Evolutionary conservation across 2,797 vertebrate genomes (phyloP).

Genomic region (Ceryle rudis): DNA sequence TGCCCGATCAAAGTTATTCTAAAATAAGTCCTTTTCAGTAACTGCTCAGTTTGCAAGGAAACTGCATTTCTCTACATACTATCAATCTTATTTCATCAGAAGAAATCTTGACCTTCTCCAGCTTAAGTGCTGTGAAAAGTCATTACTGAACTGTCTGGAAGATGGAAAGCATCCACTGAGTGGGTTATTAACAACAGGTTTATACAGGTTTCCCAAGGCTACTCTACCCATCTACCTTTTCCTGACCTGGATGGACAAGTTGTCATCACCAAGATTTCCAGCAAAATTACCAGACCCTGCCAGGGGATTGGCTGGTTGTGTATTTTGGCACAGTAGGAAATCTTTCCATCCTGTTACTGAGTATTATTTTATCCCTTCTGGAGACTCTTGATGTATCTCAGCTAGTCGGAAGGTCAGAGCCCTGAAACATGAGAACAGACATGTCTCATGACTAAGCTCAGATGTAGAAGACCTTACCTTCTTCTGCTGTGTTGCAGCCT

Average conservation of each 20-base stretch:
- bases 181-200: not conserved
- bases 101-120: not conserved
- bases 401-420: not conserved
- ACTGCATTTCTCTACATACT: not conserved
- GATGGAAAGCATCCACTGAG: not conserved
- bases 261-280: not conserved
- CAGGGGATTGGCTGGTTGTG: not conserved
- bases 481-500: not conserved
- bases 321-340: not conserved
- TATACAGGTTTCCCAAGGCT: not conserved
- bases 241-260: not conserved
- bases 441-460: not conserved
- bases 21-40: not conserved
- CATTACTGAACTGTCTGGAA: not conserved
- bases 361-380: not conserved
- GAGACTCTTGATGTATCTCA: not conserved
- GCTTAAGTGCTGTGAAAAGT: not conserved
- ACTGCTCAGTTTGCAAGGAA: not conserved
- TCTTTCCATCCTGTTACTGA: not conserved
- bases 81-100: not conserved
- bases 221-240: not conserved
- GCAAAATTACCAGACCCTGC: not conserved
- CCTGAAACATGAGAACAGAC: not conserved
- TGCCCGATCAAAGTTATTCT: not conserved
- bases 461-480: not conserved